phyloP scores from a whole-genome alignment of 2,113 vertebrate species.

The Hippocampus barbouri region DNA sequence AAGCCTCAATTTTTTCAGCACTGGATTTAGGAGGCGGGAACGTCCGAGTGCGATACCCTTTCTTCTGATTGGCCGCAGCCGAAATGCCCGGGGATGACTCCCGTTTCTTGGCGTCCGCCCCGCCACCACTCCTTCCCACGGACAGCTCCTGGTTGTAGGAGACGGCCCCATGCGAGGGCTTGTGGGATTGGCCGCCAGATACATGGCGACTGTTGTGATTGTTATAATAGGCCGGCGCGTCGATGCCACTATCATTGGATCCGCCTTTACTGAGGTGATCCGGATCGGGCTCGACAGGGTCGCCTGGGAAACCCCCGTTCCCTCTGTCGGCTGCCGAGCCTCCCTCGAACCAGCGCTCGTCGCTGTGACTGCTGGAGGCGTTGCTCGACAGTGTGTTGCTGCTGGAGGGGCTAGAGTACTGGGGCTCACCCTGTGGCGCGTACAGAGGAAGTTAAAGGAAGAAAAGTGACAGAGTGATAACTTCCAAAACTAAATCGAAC shows the following conservation, averaged over 20 bases:
- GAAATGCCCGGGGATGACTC: constrained; percentile 72
- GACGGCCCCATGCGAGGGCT: constrained; percentile 64
- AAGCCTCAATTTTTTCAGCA: constrained; percentile 62
- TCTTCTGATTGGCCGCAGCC: constrained; percentile 66
- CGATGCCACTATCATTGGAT: constrained; percentile 88
- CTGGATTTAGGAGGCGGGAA: constrained; percentile 74
- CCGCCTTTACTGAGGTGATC: constrained; percentile 80
- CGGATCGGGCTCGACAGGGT: constrained; percentile 71
- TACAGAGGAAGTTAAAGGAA: background rate
- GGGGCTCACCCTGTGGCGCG: constrained; percentile 76
- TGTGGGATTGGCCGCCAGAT: constrained; percentile 62
- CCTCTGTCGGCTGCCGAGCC: constrained; percentile 47
- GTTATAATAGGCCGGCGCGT: constrained; percentile 76
- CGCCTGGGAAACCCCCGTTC: constrained; percentile 49
- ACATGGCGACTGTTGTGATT: constrained; percentile 60
- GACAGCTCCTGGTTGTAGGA: constrained; percentile 59
- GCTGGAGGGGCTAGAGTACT: constrained; percentile 92
- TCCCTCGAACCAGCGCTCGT: constrained; percentile 87
- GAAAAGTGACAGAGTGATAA: background rate
- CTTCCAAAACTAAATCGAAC: constrained; percentile 58
- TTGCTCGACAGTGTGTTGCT: constrained; percentile 91
- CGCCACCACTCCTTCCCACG: constrained; percentile 6
- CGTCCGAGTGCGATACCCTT: constrained; percentile 77
- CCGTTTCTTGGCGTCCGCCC: constrained; percentile 63
- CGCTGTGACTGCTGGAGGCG: constrained; percentile 88